Evolutionary conservation across 2,113 vertebrate genomes (phyloP), one percentile per base, ranked within the genome.

Genomic region (Salvator merianae): DNA sequence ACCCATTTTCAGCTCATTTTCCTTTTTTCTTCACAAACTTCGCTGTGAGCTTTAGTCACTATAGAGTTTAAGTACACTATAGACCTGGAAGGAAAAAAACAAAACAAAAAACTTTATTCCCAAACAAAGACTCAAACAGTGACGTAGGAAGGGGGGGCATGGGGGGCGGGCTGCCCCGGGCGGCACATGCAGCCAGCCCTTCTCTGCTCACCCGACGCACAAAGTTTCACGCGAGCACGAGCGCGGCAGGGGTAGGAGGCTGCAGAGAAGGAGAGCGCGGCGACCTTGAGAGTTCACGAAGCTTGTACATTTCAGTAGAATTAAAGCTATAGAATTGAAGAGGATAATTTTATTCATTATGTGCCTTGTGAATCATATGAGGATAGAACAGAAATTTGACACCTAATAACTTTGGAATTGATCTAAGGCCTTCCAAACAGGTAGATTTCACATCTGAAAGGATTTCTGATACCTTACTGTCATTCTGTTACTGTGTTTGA

Each of bases 51-150:
- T 36, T 71, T 40, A 36, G 63, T 14, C 74, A 22, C 74, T 24
- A 26, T 28, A 18, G 8, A 26, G 28, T 78, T 71, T 6, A 40
- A 22, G 47, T 32, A 76, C 34, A 66, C 8, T n/a, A 26, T 0
- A 73, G 77, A 0, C 38, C 20, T 47, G 65, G 10, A 53, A 53
- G 50, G n/a, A n/a, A n/a, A 53, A 53, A 53, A 50, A 50, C 47
- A 50, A 50, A 50, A 7, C 47, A 50, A 50, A 36, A 24, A 34
- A 59, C 77, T 43, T 77, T 69, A 66, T 88, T 92, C 89, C 24
- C 5, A 65, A 80, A 73, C 65, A 74, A 79, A 86, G 65, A 79
- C 87, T 83, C 86, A 83, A 79, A 69, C 28, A n/a, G n/a, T n/a
- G n/a, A n/a, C 79, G 20, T 36, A 34, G 40, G 30, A 66, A n/a